phyloP scores from a whole-genome alignment of 1,140 invertebrate genomes.

The Tetragonula clypearis region DNA sequence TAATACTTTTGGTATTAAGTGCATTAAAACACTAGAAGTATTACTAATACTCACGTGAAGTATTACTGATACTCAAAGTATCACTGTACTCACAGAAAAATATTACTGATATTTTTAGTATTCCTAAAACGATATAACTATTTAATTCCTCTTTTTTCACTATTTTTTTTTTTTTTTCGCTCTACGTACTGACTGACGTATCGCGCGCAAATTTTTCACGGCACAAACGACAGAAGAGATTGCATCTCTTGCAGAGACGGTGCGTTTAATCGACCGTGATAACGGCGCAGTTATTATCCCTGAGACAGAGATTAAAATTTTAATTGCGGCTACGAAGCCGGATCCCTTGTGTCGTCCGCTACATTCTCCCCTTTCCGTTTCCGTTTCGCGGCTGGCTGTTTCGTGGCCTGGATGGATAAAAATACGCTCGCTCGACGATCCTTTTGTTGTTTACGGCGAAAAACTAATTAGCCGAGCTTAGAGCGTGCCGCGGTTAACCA shows the following conservation, averaged over 20 bases:
- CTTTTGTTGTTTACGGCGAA: conserved; percentile 8
- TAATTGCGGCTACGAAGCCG: conserved; percentile 7
- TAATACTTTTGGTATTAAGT: too few relatives aligned
- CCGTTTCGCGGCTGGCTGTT: not conserved
- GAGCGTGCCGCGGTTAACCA: not conserved
- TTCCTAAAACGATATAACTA: not conserved
- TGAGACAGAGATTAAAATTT: conserved; percentile 20
- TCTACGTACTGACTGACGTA: not conserved
- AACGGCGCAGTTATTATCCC: conserved; percentile 4
- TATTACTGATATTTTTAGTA: not conserved
- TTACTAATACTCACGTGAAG: too few relatives aligned
- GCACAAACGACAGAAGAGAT: not conserved
- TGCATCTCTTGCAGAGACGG: not conserved
- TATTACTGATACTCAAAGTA: too few relatives aligned
- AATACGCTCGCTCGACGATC: conserved; percentile 2
- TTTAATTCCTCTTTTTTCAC: not conserved
- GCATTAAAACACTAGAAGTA: too few relatives aligned
- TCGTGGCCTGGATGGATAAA: conserved; percentile 3
- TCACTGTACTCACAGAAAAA: too few relatives aligned
- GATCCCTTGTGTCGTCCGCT: not conserved
- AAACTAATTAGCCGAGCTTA: conserved; percentile 5
- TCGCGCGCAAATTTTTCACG: not conserved
- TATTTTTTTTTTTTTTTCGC: not conserved
- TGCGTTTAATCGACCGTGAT: not conserved
- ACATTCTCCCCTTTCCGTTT: not conserved